Evolutionary conservation across 2,888 invertebrate species (phyloP), one percentile per base, ranked within the genome.

Genomic region (Auanema freiburgensis): DNA sequence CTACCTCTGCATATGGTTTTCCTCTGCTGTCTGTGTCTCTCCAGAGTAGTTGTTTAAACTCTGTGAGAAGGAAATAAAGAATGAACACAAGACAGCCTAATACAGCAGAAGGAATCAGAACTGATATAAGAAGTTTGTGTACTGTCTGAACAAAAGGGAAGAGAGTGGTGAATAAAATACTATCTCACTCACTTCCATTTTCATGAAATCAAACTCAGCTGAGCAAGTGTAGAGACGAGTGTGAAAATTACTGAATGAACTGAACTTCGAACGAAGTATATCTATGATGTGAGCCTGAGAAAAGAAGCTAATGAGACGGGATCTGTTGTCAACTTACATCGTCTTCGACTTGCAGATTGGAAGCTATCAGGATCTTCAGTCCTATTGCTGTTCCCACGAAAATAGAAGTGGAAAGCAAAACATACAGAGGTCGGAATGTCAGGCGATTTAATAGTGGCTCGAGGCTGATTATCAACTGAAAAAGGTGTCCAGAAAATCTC

Each of bases 151-250:
- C 18, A 40, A 23, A 58, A 16, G 4, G 16, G 4, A 55, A 12
- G 11, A 11, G 8, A 24, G n/a, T 18, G 4, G 8, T 33, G 3
- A 8, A 5, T 33, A 5, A 3, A 5, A 10, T 18, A 4, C 41
- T 5, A 16, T 55, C 6, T 40, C 3, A 12, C 12, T 54, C 14
- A 55, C 16, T 77, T 86, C 23, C 85, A 86, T 55, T 85, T 83
- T 0, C 89, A 91, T 81, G 79, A 90, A 91, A 79, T 90, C 90
- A 81, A 91, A 92, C 63, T 90, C 91, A 0, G 88, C 87, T 0
- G 90, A 89, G 83, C 91, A 91, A 0, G 91, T 91, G 78, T 91
- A 92, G 1, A 92, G 84, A 80, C 90, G 84, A 0, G 91, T 90
- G 79, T 92, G 90, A 79, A 92, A 92, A 71, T 88, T 89, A 75